A percentile compares a stretch with the other conserved stretches of the same genome.
Conservation (phyloP, 1,140 invertebrate species). For the Orius laevigatus region DNA sequence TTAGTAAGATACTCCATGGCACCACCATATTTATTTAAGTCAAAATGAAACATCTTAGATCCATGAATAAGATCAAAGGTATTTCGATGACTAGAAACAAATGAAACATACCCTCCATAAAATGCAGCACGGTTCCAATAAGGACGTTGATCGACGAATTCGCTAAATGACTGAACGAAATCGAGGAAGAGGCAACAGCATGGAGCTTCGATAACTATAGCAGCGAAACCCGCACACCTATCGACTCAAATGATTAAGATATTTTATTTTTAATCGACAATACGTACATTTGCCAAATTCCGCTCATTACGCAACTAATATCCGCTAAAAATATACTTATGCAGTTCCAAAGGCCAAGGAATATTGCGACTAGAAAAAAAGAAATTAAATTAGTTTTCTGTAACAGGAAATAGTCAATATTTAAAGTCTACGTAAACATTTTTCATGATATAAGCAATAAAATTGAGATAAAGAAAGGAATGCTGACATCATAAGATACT, state of each 20-base stretch:
- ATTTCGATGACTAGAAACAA: slow-evolving; percentile 2
- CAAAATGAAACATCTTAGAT: background rate
- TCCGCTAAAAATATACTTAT: slow-evolving; percentile 46
- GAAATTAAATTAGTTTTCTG: slow-evolving; percentile 5
- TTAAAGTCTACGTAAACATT: background rate
- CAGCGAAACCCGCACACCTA: slow-evolving; percentile 63
- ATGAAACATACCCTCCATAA: slow-evolving; percentile 60
- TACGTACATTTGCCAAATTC: slow-evolving; percentile 71
- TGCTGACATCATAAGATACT: too few relatives aligned
- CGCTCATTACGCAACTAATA: slow-evolving; percentile 54
- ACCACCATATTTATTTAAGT: slow-evolving; percentile 1
- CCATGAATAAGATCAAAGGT: background rate
- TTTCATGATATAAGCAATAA: background rate
- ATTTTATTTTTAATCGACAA: too few relatives aligned
- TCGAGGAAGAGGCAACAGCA: slow-evolving; percentile 91
- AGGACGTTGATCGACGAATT: slow-evolving; percentile 63
- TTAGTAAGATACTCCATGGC: slow-evolving; percentile 9
- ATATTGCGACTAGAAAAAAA: slow-evolving; percentile 61
- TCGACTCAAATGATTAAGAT: too few relatives aligned
- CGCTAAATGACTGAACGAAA: slow-evolving; percentile 68
- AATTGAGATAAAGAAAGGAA: too few relatives aligned
- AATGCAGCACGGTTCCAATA: slow-evolving; percentile 79
- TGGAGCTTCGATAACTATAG: slow-evolving; percentile 77
- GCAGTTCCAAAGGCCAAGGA: slow-evolving; percentile 68
- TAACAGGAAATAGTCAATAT: too few relatives aligned